A percentile compares a stretch with the other conserved stretches of the same genome.
Conservation (phyloP, 2,888 invertebrate genomes). For the Carterocephalus palaemon region DNA sequence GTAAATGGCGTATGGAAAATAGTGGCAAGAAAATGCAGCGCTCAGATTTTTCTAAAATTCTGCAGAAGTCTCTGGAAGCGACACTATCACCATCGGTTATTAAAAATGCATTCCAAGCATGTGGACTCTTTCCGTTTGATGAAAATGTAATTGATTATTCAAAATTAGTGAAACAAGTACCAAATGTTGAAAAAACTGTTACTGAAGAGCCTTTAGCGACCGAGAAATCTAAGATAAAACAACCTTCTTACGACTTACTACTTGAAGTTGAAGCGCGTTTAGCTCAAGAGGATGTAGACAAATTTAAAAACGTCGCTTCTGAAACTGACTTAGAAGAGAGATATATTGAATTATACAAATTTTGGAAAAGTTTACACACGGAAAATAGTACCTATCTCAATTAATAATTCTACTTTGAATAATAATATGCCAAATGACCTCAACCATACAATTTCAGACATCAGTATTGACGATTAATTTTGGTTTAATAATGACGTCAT, state of each 20-base stretch:
- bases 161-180: conserved; percentile 2
- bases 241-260: background rate
- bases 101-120: conserved; percentile 1
- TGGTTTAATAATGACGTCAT: no score
- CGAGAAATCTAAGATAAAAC: background rate
- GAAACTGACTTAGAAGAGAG: no score
- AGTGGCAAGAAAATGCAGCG: conserved; percentile 3
- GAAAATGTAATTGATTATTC: conserved; percentile 5
- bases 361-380: no score
- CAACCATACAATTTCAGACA: no score
- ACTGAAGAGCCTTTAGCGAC: background rate
- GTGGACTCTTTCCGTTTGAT: conserved; percentile 3
- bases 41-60: conserved; percentile 5
- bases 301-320: conserved; percentile 2
- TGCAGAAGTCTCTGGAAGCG: background rate
- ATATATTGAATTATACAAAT: no score
- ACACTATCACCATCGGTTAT: conserved; percentile 4
- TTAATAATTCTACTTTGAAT: no score
- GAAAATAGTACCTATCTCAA: no score
- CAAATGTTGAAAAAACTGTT: background rate
- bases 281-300: background rate
- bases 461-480: no score
- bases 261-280: background rate
- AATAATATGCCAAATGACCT: no score
- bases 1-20: conserved; percentile 8